A percentile compares a stretch with the other conserved stretches of the same genome.
Conservation (phyloP, 2,797 vertebrate genomes). For the Acipenser transmontanus region DNA sequence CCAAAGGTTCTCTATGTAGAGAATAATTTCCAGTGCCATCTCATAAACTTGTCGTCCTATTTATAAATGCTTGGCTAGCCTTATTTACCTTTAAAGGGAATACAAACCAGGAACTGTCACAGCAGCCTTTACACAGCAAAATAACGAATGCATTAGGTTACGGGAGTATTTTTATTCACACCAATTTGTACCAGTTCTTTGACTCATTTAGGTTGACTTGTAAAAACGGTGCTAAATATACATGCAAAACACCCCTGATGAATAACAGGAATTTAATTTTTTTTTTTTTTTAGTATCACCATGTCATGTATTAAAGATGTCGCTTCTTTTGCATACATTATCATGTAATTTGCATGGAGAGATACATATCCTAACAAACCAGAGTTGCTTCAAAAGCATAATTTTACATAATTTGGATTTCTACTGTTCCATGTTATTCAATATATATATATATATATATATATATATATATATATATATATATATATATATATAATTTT, state of each 20-base stretch:
- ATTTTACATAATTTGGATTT: constrained; percentile 23
- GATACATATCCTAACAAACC: constrained; percentile 32
- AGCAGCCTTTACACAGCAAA: too few relatives aligned
- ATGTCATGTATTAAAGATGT: constrained; percentile 59
- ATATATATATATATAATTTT: not conserved
- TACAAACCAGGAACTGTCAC: too few relatives aligned
- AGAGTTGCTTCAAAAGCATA: constrained; percentile 24
- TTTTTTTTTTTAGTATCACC: constrained; percentile 57
- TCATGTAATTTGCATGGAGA: constrained; percentile 55
- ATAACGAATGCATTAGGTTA: too few relatives aligned
- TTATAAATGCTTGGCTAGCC: too few relatives aligned
- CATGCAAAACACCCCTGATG: constrained; percentile 17
- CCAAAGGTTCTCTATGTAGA: too few relatives aligned
- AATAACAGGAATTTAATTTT: constrained; percentile 23
- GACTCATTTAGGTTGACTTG: constrained; percentile 15
- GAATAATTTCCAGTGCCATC: too few relatives aligned
- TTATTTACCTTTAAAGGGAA: too few relatives aligned
- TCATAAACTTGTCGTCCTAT: too few relatives aligned
- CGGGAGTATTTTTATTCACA: not conserved
- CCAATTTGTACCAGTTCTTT: constrained; percentile 8
- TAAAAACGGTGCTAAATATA: constrained; percentile 18
- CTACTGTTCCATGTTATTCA: constrained; percentile 18
- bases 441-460: constrained; percentile 5
- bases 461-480: too few relatives aligned
- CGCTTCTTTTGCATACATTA: constrained; percentile 56